These are phyloP conservation scores for Mergus octosetaceus DNA, from an alignment of 2,797 vertebrate genomes.

Conservation along the genomic window DNA sequence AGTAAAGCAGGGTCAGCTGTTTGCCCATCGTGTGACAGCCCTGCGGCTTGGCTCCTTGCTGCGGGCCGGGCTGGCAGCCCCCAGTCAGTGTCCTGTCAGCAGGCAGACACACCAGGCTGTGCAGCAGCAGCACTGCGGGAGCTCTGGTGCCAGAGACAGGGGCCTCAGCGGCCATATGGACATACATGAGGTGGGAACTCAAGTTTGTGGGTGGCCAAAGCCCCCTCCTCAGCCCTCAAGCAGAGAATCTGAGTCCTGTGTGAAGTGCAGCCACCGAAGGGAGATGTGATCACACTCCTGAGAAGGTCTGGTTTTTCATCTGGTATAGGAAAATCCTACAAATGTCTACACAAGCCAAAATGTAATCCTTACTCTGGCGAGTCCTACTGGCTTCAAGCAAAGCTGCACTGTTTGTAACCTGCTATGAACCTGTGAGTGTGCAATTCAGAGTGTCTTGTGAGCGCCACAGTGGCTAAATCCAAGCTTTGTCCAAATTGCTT, in stretches of 20 bases:
- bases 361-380: neutral
- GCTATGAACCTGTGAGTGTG: neutral
- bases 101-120: neutral
- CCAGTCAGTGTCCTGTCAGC: neutral
- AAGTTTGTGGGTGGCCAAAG: neutral
- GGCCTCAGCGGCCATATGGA: neutral
- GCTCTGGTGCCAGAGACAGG: rapidly evolving
- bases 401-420: neutral
- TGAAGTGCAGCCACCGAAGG: neutral
- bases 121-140: neutral
- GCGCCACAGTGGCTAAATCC: neutral
- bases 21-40: neutral
- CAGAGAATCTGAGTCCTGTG: neutral
- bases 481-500: neutral
- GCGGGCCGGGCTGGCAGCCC: neutral
- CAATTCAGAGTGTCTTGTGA: neutral
- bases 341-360: neutral
- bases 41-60: neutral
- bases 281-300: neutral
- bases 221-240: neutral
- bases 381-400: neutral
- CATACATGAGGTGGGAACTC: neutral
- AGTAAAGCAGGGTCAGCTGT: neutral
- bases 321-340: neutral
- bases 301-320: constrained; percentile 6